These are phyloP conservation scores for Drosophila mettleri DNA, from an alignment of 2,888 invertebrate genomes.

Conservation along the genomic window DNA sequence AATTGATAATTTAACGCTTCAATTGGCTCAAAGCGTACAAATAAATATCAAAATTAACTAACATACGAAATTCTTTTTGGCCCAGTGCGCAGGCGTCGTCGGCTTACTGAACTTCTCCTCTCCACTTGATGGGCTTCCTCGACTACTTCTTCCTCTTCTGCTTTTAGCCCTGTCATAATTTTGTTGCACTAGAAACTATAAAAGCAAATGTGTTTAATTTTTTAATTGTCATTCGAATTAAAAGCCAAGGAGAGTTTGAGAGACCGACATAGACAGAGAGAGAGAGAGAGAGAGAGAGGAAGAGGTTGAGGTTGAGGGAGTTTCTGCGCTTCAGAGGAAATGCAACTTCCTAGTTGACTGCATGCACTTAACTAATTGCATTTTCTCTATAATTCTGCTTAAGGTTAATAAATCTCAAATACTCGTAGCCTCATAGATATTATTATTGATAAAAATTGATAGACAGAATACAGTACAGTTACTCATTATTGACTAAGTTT, in stretches of 20 bases:
- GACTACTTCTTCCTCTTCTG: no score
- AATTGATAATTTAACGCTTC: constrained; percentile 82
- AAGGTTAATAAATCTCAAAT: no score
- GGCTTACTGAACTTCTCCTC: constrained; percentile 16
- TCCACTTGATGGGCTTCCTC: background rate
- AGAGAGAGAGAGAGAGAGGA: background rate
- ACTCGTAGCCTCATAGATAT: no score
- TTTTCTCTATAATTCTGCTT: constrained; percentile 24
- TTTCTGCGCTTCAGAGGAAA: constrained; percentile 1
- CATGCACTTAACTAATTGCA: constrained; percentile 3
- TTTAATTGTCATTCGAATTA: constrained; percentile 76
- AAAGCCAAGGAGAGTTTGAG: constrained; percentile 37
- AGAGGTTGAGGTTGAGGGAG: background rate
- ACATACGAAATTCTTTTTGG: constrained; percentile 33
- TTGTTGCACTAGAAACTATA: constrained; percentile 48
- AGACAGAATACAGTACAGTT: no score
- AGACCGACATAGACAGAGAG: no score
- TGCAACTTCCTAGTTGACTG: constrained; percentile 9
- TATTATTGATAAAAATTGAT: background rate
- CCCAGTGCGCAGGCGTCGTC: constrained; percentile 50
- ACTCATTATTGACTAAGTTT: no score
- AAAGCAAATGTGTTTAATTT: constrained; percentile 40
- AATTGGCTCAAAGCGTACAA: constrained; percentile 57
- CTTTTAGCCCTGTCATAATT: constrained; percentile 71
- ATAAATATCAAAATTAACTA: constrained; percentile 35